These are phyloP conservation scores for Oncorhynchus tshawytscha DNA, from an alignment of 2,113 vertebrate genomes.

Conservation along the genomic window DNA sequence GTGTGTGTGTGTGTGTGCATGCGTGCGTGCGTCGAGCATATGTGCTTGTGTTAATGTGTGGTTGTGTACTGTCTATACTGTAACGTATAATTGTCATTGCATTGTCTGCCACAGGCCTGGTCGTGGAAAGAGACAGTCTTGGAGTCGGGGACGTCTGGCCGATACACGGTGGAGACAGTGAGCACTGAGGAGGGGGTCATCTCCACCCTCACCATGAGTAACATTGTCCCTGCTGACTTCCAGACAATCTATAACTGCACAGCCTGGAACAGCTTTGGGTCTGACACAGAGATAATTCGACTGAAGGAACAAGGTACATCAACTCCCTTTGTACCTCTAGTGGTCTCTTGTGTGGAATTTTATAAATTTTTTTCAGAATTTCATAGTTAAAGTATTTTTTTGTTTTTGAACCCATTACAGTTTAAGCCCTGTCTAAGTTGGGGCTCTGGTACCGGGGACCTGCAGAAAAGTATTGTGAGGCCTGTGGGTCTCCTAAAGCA, in stretches of 20 bases:
- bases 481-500: no score
- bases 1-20: background rate
- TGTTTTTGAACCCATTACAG: no score
- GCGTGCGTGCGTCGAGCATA: background rate
- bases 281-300: constrained; percentile 96
- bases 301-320: constrained; percentile 97
- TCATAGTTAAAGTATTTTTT: no score
- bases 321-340: background rate
- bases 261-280: constrained; percentile 98
- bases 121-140: constrained; percentile 98
- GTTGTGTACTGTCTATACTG: background rate
- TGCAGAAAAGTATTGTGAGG: no score
- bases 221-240: constrained; percentile 94
- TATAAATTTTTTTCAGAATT: no score
- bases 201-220: constrained; percentile 97
- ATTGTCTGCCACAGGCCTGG: constrained; percentile 82
- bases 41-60: background rate
- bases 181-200: constrained; percentile 95
- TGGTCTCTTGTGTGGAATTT: no score
- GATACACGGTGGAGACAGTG: constrained; percentile 96
- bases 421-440: no score
- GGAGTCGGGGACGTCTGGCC: constrained; percentile 93
- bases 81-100: background rate
- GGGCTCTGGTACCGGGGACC: no score
- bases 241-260: constrained; percentile 99